phyloP scores from a whole-genome alignment of 1,140 invertebrate species.

The Drosophila mauritiana region DNA sequence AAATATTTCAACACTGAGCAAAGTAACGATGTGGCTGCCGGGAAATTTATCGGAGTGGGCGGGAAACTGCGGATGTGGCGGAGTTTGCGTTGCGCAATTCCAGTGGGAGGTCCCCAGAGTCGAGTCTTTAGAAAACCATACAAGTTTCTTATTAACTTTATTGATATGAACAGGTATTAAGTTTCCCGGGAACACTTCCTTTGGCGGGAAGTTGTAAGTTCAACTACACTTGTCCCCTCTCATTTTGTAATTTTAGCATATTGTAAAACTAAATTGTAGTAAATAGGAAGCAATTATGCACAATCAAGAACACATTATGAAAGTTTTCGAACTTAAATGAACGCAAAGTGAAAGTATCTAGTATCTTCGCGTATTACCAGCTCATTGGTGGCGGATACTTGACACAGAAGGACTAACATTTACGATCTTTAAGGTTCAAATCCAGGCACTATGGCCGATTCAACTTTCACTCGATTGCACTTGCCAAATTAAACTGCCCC shows the following conservation, averaged over 20 bases:
- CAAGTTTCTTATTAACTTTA: constrained; percentile 36
- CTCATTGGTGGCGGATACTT: not conserved
- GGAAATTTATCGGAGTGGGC: not conserved
- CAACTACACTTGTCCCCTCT: not conserved
- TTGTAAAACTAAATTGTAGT: not conserved
- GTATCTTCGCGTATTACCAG: too few relatives aligned
- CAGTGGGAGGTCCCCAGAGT: constrained; percentile 14
- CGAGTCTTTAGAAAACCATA: constrained; percentile 39
- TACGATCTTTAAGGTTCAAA: not conserved
- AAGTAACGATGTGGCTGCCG: constrained; percentile 29
- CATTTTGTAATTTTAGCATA: not conserved
- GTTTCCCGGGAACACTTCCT: constrained; percentile 2
- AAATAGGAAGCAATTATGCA: too few relatives aligned
- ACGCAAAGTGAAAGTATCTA: too few relatives aligned
- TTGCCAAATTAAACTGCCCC: constrained; percentile 43
- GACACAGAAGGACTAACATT: not conserved
- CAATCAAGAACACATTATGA: too few relatives aligned
- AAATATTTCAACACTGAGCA: constrained; percentile 68
- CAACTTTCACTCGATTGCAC: constrained; percentile 44
- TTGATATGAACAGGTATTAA: constrained; percentile 13
- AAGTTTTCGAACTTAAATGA: too few relatives aligned
- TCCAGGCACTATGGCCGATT: constrained; percentile 6
- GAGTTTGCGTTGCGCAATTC: constrained; percentile 10
- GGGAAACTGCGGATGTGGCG: not conserved
- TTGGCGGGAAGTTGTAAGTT: constrained; percentile 2